Base-by-base conservation (phyloP, 2,888 invertebrate species). In the Leucophora obtusa region DNA sequence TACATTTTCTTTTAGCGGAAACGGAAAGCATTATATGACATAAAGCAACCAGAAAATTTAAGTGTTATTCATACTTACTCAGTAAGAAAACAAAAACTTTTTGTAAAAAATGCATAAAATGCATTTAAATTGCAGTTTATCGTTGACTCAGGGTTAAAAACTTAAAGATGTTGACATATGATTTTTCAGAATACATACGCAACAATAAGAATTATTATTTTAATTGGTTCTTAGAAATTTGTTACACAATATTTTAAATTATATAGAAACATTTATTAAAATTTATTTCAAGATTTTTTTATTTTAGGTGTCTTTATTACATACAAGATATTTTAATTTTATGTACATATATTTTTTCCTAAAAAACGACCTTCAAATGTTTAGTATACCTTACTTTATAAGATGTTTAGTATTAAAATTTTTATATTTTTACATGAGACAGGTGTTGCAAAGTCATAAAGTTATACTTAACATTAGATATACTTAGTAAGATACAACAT, bases 121-220 rank as follows among this genome's bases (percentile, higher is more conserved):
- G 35, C 56, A 66, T 60, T 71, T 71, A 65, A 70, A 76, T 70
- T 77, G 21, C 59, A 71, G 28, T 66, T 77, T 66, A 66, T 77
- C 51, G 43, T 50, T 66, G 60, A 10, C 38, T 56, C 54, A 11
- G n/a, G 38, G 11, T 15, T 24, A 35, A 33, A 38, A 62, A 74
- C 11, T 11, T 50, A 11, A 47, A 77, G 53, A 60, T 71, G 77
- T 60, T 77, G 77, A 77, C 71, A 77, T 28, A 47, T 43, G 38
- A 17, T 58, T 68, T 62, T 51, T 60, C 11, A 47, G 15, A n/a
- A 47, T 9, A 1, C 38, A 38, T 3, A 38, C 2, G 35, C 2
- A 38, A 24, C 14, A 6, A 21, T 54, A 28, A 6, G 14, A 53
- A 21, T 21, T 21, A 21, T 10, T 1, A 53, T 53, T 53, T 21